Evolutionary conservation across 2,888 invertebrate genomes (phyloP), one percentile per base, ranked within the genome.

Genomic region (Hipparchia semele): DNA sequence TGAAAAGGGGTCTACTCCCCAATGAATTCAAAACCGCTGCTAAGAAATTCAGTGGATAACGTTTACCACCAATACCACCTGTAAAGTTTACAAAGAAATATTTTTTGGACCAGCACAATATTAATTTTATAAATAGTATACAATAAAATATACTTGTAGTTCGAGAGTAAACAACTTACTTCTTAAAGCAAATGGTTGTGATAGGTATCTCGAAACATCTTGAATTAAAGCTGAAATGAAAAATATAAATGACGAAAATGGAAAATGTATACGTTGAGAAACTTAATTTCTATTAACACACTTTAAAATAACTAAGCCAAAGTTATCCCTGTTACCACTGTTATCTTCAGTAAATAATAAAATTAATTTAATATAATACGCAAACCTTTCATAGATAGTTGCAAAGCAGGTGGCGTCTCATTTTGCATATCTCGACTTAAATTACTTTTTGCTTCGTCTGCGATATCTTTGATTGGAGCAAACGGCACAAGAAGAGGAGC

Each of bases 61-160:
- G 80, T 0, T 81, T 81, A 4, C 91, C 91, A n/a, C 85, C 90
- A 23, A 79, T 83, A 9, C 87, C 87, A 82, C 90, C 91, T 91
- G 56, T 64, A 6, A 53, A 73, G 69, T 9, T 66, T 58, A 66
- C 62, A 59, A 61, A 13, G 9, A 13, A 61, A 68, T 59, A 49
- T 59, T 49, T 39, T 6, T 13, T 45, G 59, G n/a, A n/a, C 61
- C 0, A 10, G 6, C 8, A 53, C 10, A 5, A 65, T 61, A 49
- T 49, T 7, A 49, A 49, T 49, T 49, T 49, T 6, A 39, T 39
- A 39, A 39, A 1, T 4, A 39, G 2, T 1, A 39, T 39, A 39
- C 39, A 39, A 39, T 39, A 39, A 1, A 39, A 39, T 23, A 23
- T 23, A 39, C 39, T 39, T 39, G 39, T 39, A 1, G 39, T 39